Conservation (phyloP, 2,888 invertebrate genomes). For the Graphium colonna region DNA sequence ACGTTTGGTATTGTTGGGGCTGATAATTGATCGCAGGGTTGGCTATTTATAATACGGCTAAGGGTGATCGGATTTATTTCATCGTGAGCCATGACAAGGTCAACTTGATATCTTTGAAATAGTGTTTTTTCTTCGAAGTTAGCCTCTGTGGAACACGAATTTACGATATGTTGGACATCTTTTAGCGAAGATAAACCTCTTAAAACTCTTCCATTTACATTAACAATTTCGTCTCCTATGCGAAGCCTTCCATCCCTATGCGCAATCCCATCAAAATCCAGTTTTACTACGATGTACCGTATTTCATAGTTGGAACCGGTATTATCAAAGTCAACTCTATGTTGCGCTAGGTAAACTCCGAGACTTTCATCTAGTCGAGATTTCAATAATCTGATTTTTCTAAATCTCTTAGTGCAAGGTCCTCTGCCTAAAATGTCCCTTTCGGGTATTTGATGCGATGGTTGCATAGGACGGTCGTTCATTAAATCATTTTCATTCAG, state of each 20-base stretch:
- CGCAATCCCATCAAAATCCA: slow-evolving; percentile 83
- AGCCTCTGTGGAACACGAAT: slow-evolving; percentile 74
- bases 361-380: slow-evolving; percentile 83
- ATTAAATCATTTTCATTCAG: slow-evolving; percentile 46
- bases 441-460: slow-evolving; percentile 46
- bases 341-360: slow-evolving; percentile 86
- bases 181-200: slow-evolving; percentile 85
- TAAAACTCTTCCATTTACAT: slow-evolving; percentile 91
- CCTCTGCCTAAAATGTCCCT: slow-evolving; percentile 75
- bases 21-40: slow-evolving; percentile 47
- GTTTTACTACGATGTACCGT: slow-evolving; percentile 81
- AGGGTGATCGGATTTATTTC: slow-evolving; percentile 79
- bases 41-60: slow-evolving; percentile 65
- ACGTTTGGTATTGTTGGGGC: slow-evolving; percentile 44
- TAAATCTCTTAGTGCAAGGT: slow-evolving; percentile 81
- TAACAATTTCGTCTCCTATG: slow-evolving; percentile 93
- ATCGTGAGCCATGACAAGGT: slow-evolving; percentile 83
- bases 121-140: slow-evolving; percentile 55
- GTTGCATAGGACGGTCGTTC: slow-evolving; percentile 47
- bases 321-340: slow-evolving; percentile 76
- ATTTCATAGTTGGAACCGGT: slow-evolving; percentile 79
- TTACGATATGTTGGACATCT: slow-evolving; percentile 81
- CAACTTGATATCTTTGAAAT: slow-evolving; percentile 75
- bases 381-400: slow-evolving; percentile 83
- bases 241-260: slow-evolving; percentile 89